These are phyloP conservation scores for Philopedon plagiatum DNA, from an alignment of 2,888 invertebrate genomes.

Conservation along the genomic window DNA sequence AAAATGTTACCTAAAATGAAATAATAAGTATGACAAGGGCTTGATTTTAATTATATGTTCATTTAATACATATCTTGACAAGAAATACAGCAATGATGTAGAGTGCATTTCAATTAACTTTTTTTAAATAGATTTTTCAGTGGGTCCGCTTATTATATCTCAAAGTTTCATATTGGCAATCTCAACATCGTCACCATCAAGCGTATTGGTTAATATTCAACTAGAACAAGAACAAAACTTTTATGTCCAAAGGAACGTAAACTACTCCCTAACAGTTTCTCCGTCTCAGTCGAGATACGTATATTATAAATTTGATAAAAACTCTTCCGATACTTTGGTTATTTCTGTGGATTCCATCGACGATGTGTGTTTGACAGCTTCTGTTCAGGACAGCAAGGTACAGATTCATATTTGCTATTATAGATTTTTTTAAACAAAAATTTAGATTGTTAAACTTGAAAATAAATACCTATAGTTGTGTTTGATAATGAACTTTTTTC, in stretches of 20 bases:
- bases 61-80: too few relatives aligned
- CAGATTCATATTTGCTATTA: too few relatives aligned
- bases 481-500: too few relatives aligned
- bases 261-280: slow-evolving; percentile 69
- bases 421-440: too few relatives aligned
- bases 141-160: slow-evolving; percentile 46
- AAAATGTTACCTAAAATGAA: too few relatives aligned
- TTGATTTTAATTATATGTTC: too few relatives aligned
- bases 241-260: slow-evolving; percentile 68
- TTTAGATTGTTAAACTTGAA: too few relatives aligned
- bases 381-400: slow-evolving; percentile 83
- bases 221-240: slow-evolving; percentile 76
- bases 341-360: slow-evolving; percentile 77
- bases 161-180: slow-evolving; percentile 63
- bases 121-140: slow-evolving; percentile 42
- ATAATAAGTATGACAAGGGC: too few relatives aligned
- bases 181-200: slow-evolving; percentile 73
- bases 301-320: slow-evolving; percentile 71
- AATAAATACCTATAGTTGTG: too few relatives aligned
- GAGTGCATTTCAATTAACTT: background rate
- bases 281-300: slow-evolving; percentile 74
- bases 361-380: slow-evolving; percentile 82
- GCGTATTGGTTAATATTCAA: slow-evolving; percentile 74
- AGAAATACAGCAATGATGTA: too few relatives aligned
- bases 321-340: slow-evolving; percentile 69